Evolutionary conservation across 2,888 invertebrate species (phyloP).

Genomic region (Eupithecia exiguata): DNA sequence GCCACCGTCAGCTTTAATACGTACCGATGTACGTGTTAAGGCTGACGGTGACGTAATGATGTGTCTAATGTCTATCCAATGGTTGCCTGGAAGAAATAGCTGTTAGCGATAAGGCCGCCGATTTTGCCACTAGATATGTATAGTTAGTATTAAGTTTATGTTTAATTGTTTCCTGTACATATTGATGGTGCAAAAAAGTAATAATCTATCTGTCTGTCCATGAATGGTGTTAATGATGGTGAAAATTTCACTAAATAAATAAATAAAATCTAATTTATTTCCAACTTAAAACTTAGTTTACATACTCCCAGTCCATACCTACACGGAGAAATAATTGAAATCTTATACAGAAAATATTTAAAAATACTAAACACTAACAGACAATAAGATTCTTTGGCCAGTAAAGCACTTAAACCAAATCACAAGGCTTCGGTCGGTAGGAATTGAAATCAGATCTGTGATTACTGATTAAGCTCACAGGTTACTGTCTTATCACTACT

Average conservation of each 20-base stretch:
- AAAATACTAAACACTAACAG: background rate
- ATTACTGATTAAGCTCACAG: background rate
- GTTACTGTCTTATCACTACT: background rate
- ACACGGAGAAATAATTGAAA: background rate
- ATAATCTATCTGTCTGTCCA: too few relatives aligned
- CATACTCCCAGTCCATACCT: background rate
- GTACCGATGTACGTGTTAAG: too few relatives aligned
- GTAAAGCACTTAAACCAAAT: background rate
- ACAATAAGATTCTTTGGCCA: background rate
- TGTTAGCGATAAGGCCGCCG: too few relatives aligned
- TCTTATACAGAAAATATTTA: background rate
- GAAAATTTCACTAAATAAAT: background rate
- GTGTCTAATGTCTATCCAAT: too few relatives aligned
- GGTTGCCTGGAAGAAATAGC: too few relatives aligned
- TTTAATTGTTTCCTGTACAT: too few relatives aligned
- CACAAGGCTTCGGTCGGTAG: background rate
- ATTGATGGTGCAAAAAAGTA: too few relatives aligned
- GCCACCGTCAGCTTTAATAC: too few relatives aligned
- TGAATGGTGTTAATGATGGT: background rate
- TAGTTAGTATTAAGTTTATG: too few relatives aligned
- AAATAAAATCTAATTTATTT: background rate
- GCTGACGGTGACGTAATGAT: too few relatives aligned
- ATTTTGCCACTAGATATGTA: too few relatives aligned
- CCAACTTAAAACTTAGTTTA: too few relatives aligned
- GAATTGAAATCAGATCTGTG: background rate